Evolutionary conservation across 2,888 invertebrate genomes (phyloP).

Genomic region (Drosophila anomalata): DNA sequence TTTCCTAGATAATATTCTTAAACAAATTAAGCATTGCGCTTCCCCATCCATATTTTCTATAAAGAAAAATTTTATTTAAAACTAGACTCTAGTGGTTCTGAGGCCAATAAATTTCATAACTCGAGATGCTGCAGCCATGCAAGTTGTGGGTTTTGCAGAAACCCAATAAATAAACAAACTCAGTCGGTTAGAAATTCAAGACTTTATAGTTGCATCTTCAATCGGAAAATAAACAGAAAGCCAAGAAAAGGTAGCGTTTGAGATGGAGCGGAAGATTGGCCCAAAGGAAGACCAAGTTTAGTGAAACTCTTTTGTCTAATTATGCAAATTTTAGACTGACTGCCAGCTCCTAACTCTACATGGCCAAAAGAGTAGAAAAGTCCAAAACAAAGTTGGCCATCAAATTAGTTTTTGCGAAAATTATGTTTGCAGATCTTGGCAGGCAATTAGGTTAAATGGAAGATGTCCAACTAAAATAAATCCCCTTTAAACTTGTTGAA

Average conservation of each 20-base stretch:
- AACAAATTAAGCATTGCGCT: too few species aligned
- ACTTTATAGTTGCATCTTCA: conserved; percentile 43
- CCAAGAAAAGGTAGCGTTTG: conserved; percentile 1
- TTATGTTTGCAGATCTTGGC: conserved; percentile 34
- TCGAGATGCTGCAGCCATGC: conserved; percentile 5
- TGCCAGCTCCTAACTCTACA: conserved; percentile 11
- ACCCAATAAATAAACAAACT: conserved; percentile 16
- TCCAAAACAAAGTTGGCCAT: conserved; percentile 25
- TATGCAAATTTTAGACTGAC: conserved; percentile 47
- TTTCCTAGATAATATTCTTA: too few species aligned
- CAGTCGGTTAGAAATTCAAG: conserved; percentile 1
- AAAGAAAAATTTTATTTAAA: too few species aligned
- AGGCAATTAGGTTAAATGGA: conserved; percentile 32
- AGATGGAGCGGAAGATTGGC: background rate
- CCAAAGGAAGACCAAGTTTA: conserved; percentile 23
- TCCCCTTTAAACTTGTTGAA: conserved; percentile 16
- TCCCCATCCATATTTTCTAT: too few species aligned
- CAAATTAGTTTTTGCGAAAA: conserved; percentile 37
- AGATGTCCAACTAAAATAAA: conserved; percentile 21
- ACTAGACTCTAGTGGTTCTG: conserved; percentile 12
- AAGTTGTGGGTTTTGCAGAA: conserved; percentile 16
- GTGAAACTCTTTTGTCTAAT: conserved; percentile 43
- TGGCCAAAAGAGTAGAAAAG: conserved; percentile 13
- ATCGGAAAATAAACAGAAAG: conserved; percentile 40
- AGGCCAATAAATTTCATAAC: conserved; percentile 34